Percentiles rank a stretch among this genome's conserved stretches.
Conservation (phyloP, 2,797 vertebrate genomes). For the Perdix hodgsoniae region DNA sequence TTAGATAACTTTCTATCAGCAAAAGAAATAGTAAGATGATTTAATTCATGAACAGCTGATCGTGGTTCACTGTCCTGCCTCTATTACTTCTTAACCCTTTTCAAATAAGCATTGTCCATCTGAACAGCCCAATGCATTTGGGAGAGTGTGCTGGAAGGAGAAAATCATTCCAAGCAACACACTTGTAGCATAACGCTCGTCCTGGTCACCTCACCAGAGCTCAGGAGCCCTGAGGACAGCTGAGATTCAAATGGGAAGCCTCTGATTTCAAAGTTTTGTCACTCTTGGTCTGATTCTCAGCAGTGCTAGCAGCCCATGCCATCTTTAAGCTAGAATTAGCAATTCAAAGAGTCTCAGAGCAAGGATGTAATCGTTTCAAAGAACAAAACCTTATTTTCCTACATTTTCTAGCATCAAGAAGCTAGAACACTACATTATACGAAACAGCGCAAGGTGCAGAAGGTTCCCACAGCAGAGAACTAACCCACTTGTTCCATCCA, state of each 20-base stretch:
- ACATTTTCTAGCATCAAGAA: not conserved
- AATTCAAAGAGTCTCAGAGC: not conserved
- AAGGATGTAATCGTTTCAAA: not conserved
- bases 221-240: not conserved
- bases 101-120: not conserved
- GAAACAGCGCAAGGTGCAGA: not conserved
- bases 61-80: not conserved
- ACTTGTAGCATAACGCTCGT: not conserved
- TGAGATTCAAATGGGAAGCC: not conserved
- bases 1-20: not conserved
- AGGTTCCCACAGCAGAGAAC: not conserved
- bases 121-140: accelerated
- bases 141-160: not conserved
- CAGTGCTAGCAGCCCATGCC: not conserved
- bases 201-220: not conserved
- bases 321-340: not conserved
- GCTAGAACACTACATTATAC: not conserved
- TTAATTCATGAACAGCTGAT: not conserved
- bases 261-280: not conserved
- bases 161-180: not conserved
- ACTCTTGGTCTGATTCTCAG: not conserved
- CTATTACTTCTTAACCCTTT: not conserved
- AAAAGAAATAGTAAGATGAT: not conserved
- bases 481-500: not conserved
- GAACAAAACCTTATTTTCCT: not conserved